Base-by-base conservation (phyloP, 2,797 vertebrate species). In the Clamator glandarius region DNA sequence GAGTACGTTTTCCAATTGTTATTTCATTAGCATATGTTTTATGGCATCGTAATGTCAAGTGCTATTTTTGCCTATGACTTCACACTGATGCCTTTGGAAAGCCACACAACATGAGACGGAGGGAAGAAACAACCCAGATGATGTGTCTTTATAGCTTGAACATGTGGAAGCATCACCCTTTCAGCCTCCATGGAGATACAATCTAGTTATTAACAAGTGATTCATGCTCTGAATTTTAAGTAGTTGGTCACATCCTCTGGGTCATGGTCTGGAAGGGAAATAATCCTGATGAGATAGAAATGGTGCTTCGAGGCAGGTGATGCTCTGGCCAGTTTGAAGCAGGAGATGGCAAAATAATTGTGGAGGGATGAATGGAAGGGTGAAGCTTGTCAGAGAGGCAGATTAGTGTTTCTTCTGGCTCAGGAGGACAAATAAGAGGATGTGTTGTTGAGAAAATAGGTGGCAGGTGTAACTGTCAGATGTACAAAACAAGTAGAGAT, bases 61-160 rank as follows among this genome's bases (percentile, higher is more conserved):
- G 87, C 89, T 97, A 96, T 96, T 96, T 95, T 90, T 90, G 85
- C 87, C 94, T 86, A 89, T 96, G 95, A 95, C 94, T 96, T 97
- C 94, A 96, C 80, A 63, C 57, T 4, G 12, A 50, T 92, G 89
- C 70, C 82, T 95, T 96, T 95, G 95, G 89, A 91, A 95, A 93
- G 63, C 89, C 79, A 89, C 74, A 78, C 36, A 61, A 42, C 73
- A 25, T 87, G 84, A 90, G 84, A 84, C 77, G 87, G 76, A 83
- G 89, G 89, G 93, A 91, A 82, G 66, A 85, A 86, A 88, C 67
- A 90, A 64, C 80, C 91, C 93, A 74, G 80, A 94, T 93, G 93
- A 94, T 88, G 73, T 87, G 89, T 68, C 25, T 3, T 88, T 96
- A 70, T 29, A 79, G 67, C 73, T 58, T 62, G 66, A 90, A 70